Evolutionary conservation across 1,140 invertebrate species (phyloP), one percentile per base, ranked within the genome.

Genomic region (Rhopalosiphum padi): DNA sequence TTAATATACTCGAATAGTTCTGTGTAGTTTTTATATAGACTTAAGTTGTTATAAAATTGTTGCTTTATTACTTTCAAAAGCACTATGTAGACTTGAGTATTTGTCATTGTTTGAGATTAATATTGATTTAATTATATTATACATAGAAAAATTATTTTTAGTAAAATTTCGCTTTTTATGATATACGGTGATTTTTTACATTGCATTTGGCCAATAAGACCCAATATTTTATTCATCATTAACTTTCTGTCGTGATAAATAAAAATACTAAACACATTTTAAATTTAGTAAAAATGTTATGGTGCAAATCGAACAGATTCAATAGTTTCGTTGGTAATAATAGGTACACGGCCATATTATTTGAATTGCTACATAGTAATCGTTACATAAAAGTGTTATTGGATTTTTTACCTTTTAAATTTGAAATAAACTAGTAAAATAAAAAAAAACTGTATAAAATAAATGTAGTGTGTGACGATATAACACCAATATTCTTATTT

Each of bases 331-430:
- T n/a, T 77, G 11, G 18, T 77, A 77, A 77, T 77, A n/a, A 15
- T 6, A 41, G 41, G 4, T n/a, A 77, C n/a, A 77, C 15, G 15
- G n/a, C 30, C 30, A n/a, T n/a, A n/a, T 18, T 68, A 68, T 30
- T 18, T n/a, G 15, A 1, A n/a, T n/a, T 77, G 8, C 15, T 77
- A 77, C 5, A 77, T n/a, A 77, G 60, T 77, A n/a, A 77, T 77
- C n/a, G 60, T 77, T 77, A 77, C 30, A 77, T 77, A 77, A 77
- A n/a, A n/a, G 60, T 77, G n/a, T 77, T 77, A 77, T 77, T 77
- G 60, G 60, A 68, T 77, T 77, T 77, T 68, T 1, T 77, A 77
- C 15, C 15, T 77, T 77, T 77, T 77, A 77, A 77, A 77, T 77
- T 77, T 77, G 60, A 35, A n/a, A 68, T 68, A n/a, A 5, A 18